Evolutionary conservation across 2,888 invertebrate genomes (phyloP).

Genomic region (Trilocha varians): DNA sequence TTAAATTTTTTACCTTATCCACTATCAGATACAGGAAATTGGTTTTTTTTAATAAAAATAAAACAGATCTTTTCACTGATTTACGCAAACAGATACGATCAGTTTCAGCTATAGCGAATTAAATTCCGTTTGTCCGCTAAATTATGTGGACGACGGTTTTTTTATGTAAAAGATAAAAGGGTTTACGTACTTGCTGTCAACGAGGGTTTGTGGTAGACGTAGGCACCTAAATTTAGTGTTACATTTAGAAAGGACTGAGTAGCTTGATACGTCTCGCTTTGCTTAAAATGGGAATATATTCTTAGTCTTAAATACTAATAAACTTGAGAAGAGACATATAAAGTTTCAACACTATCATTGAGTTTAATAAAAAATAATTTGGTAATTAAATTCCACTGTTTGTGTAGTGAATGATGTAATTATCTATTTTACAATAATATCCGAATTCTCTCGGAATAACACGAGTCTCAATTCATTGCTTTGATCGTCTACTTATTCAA

Average conservation of each 20-base stretch:
- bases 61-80: neutral
- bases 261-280: too few species aligned
- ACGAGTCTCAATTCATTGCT: constrained; percentile 8
- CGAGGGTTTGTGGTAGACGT: neutral
- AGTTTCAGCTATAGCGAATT: neutral
- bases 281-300: too few species aligned
- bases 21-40: too few species aligned
- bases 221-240: neutral
- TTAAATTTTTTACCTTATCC: too few species aligned
- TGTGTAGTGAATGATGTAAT: too few species aligned
- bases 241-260: neutral
- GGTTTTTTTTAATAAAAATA: too few species aligned
- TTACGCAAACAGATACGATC: neutral
- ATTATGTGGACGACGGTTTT: neutral
- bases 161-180: neutral
- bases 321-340: too few species aligned
- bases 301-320: too few species aligned
- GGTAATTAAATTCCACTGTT: too few species aligned
- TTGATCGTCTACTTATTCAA: constrained; percentile 13
- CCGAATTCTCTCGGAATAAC: neutral
- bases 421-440: too few species aligned
- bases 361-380: too few species aligned
- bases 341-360: too few species aligned
- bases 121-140: neutral
- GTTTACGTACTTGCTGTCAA: neutral